Percentiles rank a stretch among this genome's conserved stretches.
These are phyloP conservation scores for Myotis myotis DNA, from an alignment of 2,797 vertebrate species.

Conservation along the genomic window DNA sequence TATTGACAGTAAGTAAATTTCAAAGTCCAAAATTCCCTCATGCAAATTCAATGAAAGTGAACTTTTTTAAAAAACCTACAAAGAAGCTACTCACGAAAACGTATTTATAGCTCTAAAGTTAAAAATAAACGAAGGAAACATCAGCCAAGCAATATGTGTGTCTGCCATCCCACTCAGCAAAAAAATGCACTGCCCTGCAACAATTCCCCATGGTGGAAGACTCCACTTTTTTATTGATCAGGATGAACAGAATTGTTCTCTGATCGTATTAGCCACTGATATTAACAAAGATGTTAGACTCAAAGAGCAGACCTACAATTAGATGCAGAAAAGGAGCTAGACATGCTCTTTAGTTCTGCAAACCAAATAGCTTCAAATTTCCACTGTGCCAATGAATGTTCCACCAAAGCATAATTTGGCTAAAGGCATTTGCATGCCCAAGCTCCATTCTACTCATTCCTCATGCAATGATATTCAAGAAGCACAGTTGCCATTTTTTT, in stretches of 20 bases:
- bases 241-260: constrained; percentile 79
- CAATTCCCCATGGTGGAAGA: constrained; percentile 30
- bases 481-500: constrained; percentile 4
- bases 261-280: constrained; percentile 77
- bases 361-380: constrained; percentile 60
- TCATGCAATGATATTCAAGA: constrained; percentile 6
- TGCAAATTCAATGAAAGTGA: constrained; percentile 52
- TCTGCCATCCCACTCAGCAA: constrained; percentile 74
- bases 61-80: constrained; percentile 9
- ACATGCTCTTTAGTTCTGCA: constrained; percentile 52
- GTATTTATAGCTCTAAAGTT: constrained; percentile 60
- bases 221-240: constrained; percentile 81
- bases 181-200: constrained; percentile 38
- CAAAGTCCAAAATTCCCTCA: constrained; percentile 31
- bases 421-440: constrained; percentile 57
- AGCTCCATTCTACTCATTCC: neutral
- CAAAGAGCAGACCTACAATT: constrained; percentile 59
- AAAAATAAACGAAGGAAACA: constrained; percentile 73
- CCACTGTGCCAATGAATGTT: constrained; percentile 56
- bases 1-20: constrained; percentile 37
- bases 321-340: constrained; percentile 45
- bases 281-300: constrained; percentile 72
- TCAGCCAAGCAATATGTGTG: constrained; percentile 62
- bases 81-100: constrained; percentile 52
- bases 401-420: constrained; percentile 61